Evolutionary conservation across 2,888 invertebrate genomes (phyloP), one percentile per base, ranked within the genome.

Genomic region (Myopa testacea): DNA sequence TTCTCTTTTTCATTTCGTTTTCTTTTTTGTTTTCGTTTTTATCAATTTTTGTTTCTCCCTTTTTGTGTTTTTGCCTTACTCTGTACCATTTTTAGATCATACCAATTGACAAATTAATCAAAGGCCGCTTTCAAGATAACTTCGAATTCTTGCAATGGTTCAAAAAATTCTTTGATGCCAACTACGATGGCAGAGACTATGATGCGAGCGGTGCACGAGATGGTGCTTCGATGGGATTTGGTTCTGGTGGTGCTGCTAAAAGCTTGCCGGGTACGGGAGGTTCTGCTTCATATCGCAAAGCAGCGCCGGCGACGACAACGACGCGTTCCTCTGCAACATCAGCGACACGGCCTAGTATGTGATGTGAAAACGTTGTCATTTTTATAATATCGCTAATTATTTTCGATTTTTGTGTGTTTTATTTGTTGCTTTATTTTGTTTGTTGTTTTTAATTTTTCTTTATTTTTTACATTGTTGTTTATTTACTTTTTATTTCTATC

Each of bases 61-160:
- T 75, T 70, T 70, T 80, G 63, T 78, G 77, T 45, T 6, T 45
- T 45, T 45, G 45, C 45, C 45, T 45, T 3, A 8, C 45, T 45
- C 45, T 45, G 45, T 45, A 80, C 79, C 70, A 52, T 83, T 85
- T 87, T 83, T 88, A 90, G 89, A 89, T 90, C 84, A 90, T 90
- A 84, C 90, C 89, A 81, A 89, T 89, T 87, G 89, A 90, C 85
- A 89, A 87, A 87, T 93, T 99, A 92, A 96, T 98, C 90, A 98
- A 98, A 92, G 98, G 97, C 90, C 94, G 97, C 86, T 99, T 99
- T 92, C 98, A 98, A 93, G 98, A 99, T 93, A 99, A 99, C 92
- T 99, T 99, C 93, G 98, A 99, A 91, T 98, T 98, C 92, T 94
- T 99, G 86, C 98, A 99, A 92, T 99, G 98, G 98, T 99, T 99